Evolutionary conservation across 2,797 vertebrate genomes (phyloP).

Genomic region (Manis javanica): DNA sequence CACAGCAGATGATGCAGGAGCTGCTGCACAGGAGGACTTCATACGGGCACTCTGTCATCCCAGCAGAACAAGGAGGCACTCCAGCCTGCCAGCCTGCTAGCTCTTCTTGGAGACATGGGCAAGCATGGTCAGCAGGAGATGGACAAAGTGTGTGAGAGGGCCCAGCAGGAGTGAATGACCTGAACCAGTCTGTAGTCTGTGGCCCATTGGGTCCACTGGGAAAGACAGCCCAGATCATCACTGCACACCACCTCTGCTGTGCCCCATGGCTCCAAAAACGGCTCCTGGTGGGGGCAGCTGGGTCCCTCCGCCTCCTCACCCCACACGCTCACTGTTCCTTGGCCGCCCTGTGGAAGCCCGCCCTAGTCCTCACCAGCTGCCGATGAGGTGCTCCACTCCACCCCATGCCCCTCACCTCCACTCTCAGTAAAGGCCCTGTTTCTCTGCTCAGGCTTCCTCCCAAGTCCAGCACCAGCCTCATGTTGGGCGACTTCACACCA

Average conservation of each 20-base stretch:
- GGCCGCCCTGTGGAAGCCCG: neutral
- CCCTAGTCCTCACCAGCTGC: neutral
- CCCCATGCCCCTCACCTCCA: neutral
- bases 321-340: too few species aligned
- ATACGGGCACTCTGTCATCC: neutral
- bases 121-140: neutral
- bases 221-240: neutral
- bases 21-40: neutral
- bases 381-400: neutral
- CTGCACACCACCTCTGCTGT: accelerated
- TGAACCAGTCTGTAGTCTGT: neutral
- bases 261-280: neutral
- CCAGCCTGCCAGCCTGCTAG: neutral
- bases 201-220: neutral
- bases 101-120: neutral
- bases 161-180: neutral
- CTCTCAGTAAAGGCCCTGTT: neutral
- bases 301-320: neutral
- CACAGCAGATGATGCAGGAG: neutral
- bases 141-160: neutral
- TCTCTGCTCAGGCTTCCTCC: neutral
- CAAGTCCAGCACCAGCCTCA: too few species aligned
- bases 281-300: neutral
- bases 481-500: neutral
- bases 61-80: accelerated